Percentiles rank a stretch among this genome's conserved stretches.
phyloP scores from a whole-genome alignment of 2,797 vertebrate genomes.

The Platyrinchus mystaceus region DNA sequence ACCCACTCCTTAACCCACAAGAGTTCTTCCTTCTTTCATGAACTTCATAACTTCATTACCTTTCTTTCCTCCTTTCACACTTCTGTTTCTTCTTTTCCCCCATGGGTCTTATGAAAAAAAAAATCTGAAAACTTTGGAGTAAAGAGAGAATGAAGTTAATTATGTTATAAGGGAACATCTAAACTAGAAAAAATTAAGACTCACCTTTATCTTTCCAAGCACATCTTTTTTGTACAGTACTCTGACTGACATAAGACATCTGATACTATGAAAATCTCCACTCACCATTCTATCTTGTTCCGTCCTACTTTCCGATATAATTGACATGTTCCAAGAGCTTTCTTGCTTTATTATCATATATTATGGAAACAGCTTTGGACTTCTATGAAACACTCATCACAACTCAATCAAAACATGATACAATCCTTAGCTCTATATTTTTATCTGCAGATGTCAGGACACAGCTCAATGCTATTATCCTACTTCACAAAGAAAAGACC shows the following conservation, averaged over 20 bases:
- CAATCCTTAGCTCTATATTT: background rate
- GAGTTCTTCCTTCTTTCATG: background rate
- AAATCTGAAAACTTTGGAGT: background rate
- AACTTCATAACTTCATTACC: background rate
- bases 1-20: background rate
- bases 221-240: background rate
- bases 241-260: background rate
- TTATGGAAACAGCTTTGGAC: background rate
- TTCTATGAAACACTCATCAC: background rate
- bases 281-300: background rate
- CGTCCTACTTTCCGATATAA: background rate
- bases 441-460: background rate
- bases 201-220: background rate
- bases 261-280: background rate
- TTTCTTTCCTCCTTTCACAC: background rate
- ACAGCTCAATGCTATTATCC: background rate
- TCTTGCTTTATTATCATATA: background rate
- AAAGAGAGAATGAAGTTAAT: background rate
- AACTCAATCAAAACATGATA: background rate
- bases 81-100: background rate
- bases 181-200: background rate
- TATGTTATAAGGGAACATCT: background rate
- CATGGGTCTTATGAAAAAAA: rapidly evolving
- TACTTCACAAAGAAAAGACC: background rate
- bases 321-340: background rate